These are phyloP conservation scores for Plebejus argus DNA, from an alignment of 2,888 invertebrate genomes.

Conservation along the genomic window DNA sequence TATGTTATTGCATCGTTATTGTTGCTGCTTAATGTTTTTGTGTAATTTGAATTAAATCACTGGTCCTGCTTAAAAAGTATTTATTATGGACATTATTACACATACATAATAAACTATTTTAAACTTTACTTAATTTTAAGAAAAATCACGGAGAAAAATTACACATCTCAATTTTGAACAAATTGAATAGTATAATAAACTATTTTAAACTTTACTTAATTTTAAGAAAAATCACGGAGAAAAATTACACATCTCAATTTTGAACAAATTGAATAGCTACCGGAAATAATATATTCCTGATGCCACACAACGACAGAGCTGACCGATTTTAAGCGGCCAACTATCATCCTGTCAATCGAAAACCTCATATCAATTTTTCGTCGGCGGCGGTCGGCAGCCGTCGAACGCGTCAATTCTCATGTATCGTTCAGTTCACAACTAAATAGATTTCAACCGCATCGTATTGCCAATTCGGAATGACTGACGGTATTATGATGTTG, in stretches of 20 bases:
- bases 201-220: no score
- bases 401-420: constrained; percentile 53
- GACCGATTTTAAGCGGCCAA: constrained; percentile 30
- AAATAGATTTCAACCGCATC: constrained; percentile 49
- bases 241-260: no score
- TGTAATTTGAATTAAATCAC: background rate
- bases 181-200: no score
- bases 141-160: no score
- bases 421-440: constrained; percentile 38
- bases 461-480: constrained; percentile 39
- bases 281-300: background rate
- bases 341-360: constrained; percentile 34
- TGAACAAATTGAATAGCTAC: background rate
- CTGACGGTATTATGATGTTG: background rate
- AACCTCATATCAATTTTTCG: constrained; percentile 24
- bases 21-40: background rate
- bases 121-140: no score
- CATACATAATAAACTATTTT: no score
- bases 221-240: no score
- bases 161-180: no score
- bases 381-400: constrained; percentile 50
- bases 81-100: background rate
- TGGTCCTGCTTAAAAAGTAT: background rate
- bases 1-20: constrained; percentile 7
- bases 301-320: background rate